Evolutionary conservation across 92 coral and sea anemone species (phyloP), one percentile per base, ranked within the genome.

Genomic region (Phymanthus crucifer): DNA sequence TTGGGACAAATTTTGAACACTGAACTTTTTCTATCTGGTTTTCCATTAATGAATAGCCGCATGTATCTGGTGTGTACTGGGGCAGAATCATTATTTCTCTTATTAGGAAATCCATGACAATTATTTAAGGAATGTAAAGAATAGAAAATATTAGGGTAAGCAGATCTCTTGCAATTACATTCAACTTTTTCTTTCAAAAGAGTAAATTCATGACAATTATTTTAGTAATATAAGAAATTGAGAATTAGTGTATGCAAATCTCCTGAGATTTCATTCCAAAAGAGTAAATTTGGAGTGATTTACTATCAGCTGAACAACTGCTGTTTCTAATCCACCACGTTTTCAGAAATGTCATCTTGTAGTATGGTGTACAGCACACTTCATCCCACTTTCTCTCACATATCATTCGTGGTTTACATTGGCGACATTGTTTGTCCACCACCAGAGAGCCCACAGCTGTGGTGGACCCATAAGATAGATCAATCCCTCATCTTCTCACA

Each of bases 331-430:
- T 29, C 64, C 64, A 54, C 19, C 36, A 61, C 3, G 10, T 12
- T 61, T 61, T 61, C 18, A 61, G 68, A 29, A 61, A 61, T 61
- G 26, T 61, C 35, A 61, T 4, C 68, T 29, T 61, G 50, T 16
- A 27, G 78, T 74, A 29, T 74, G 45, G 66, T 57, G 47, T 74
- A 16, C 65, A 74, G 40, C 78, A 75, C 38, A 17, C 79, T 54
- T 24, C 38, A 46, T 50, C 79, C 79, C 79, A 75, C 79, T 56
- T 70, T 21, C 19, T 27, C 57, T 52, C 50, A 34, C 79, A 75
- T 52, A 32, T 24, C 32, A 57, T 35, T 57, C 79, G 50, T 56
- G 64, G 32, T 40, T 38, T 38, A 57, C 40, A 24, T 24, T 48
- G 70, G 18, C 32, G 3, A 48, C 14, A 35, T 54, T 36, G 72